Conservation (phyloP, 2,113 vertebrate genomes). For the Dipodomys spectabilis region DNA sequence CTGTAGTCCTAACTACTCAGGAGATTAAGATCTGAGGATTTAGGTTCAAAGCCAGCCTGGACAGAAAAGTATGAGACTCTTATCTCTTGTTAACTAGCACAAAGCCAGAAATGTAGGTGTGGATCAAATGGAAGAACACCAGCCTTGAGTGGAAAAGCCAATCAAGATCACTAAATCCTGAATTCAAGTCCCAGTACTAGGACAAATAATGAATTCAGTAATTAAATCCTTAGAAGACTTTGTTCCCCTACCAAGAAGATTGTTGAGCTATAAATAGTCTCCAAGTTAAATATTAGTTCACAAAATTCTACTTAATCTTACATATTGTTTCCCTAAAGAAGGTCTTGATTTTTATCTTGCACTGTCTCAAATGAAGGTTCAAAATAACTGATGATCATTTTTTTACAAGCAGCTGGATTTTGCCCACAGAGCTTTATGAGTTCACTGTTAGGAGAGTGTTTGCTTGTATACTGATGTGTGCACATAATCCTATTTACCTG, state of each 20-base stretch:
- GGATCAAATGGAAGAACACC: too few species aligned
- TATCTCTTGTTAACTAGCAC: too few species aligned
- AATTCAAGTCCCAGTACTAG: too few species aligned
- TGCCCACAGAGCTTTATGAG: neutral
- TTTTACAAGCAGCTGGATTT: neutral
- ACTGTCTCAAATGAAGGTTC: conserved; percentile 24
- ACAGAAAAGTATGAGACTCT: too few species aligned
- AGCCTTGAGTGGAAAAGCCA: too few species aligned
- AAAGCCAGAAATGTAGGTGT: too few species aligned
- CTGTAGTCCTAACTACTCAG: too few species aligned
- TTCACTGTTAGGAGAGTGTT: conserved; percentile 1
- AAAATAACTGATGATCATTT: conserved; percentile 43
- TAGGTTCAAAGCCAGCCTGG: too few species aligned
- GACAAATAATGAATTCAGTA: too few species aligned
- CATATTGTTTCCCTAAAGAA: neutral
- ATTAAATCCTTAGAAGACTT: conserved; percentile 27
- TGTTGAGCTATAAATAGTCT: neutral
- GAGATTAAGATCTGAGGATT: too few species aligned
- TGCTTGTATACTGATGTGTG: neutral
- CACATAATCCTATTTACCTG: conserved; percentile 68
- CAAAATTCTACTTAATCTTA: conserved; percentile 29
- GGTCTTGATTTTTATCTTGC: conserved; percentile 50
- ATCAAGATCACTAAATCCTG: too few species aligned
- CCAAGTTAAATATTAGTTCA: conserved; percentile 23
- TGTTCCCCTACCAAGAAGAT: neutral